Base-by-base conservation (phyloP, 2,888 invertebrate species). In the Geophilus truncorum region DNA sequence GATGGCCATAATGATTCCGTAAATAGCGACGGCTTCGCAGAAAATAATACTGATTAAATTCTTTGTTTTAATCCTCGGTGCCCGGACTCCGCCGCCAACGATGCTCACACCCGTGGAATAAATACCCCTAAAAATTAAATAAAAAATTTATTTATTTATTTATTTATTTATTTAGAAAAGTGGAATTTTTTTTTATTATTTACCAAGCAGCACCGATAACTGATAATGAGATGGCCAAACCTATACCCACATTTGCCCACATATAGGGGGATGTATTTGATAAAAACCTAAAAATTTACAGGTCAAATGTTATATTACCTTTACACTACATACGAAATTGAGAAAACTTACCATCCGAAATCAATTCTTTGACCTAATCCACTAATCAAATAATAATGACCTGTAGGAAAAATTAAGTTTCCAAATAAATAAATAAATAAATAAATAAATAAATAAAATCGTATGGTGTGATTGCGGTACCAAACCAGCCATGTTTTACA, bases 21-120 rank as follows among this genome's bases (percentile, higher is more conserved):
- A 99, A 88, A 99, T 99, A 83, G 99, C 99, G 3, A 99, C 99
- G 83, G 99, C 99, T 89, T 99, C 99, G 87, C 99, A 99, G 90
- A 99, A 99, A 88, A 99, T 99, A 85, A 99, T 97, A 79, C 98
- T 98, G 87, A 99, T 97, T 86, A 99, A 91, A 89, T 99, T 99
- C 89, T 99, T 99, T 81, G 99, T 99, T 89, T 98, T 96, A 88
- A 99, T 99, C 85, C 98, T 90, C 10, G 99, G 99, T 40, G 98
- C 96, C 89, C 98, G 98, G 15, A 99, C 98, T 86, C 98, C 99
- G 83, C 95, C 98, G 82, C 99, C 99, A 82, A 98, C 91, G 87
- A 98, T 98, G 86, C 96, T 97, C 80, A 94, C 93, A 82, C 98
- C 98, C 4, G 96, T 97, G 51, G 97, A 97, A 88, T 96, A 96